Conservation (phyloP, 2,888 invertebrate species). For the Amblyjoppa fuscipennis region DNA sequence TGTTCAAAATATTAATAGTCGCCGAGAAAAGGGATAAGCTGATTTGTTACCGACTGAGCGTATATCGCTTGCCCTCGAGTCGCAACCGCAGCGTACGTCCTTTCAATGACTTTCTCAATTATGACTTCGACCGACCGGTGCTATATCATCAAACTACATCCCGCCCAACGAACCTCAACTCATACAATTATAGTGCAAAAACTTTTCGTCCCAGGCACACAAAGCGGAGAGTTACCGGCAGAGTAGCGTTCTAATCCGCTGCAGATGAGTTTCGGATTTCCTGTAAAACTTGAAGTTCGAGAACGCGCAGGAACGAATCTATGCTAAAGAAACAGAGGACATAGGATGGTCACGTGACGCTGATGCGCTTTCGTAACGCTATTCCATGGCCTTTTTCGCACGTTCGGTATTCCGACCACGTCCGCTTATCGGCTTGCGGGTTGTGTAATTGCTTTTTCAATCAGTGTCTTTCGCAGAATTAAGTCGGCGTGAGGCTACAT, state of each 20-base stretch:
- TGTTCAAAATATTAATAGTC: no score
- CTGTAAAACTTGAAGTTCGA: background rate
- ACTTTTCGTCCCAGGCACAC: background rate
- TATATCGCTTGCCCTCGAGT: background rate
- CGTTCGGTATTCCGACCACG: background rate
- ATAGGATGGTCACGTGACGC: background rate
- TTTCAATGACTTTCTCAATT: constrained; percentile 43
- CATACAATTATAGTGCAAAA: background rate
- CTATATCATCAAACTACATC: background rate
- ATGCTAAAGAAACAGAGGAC: background rate
- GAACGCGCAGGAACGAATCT: background rate
- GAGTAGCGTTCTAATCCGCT: constrained; percentile 43
- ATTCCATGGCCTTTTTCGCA: background rate
- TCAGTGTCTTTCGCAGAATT: constrained; percentile 10
- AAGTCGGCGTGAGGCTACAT: background rate
- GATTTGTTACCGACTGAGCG: no score
- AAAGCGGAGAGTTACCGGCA: background rate
- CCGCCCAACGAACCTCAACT: background rate
- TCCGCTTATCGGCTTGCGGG: background rate
- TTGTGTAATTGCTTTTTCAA: constrained; percentile 42
- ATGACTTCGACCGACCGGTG: constrained; percentile 14
- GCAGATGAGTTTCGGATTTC: constrained; percentile 38
- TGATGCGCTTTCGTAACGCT: background rate
- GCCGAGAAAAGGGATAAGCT: no score
- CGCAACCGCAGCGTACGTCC: background rate